Conservation (phyloP, 2,113 vertebrate species). For the Eublepharis macularius region DNA sequence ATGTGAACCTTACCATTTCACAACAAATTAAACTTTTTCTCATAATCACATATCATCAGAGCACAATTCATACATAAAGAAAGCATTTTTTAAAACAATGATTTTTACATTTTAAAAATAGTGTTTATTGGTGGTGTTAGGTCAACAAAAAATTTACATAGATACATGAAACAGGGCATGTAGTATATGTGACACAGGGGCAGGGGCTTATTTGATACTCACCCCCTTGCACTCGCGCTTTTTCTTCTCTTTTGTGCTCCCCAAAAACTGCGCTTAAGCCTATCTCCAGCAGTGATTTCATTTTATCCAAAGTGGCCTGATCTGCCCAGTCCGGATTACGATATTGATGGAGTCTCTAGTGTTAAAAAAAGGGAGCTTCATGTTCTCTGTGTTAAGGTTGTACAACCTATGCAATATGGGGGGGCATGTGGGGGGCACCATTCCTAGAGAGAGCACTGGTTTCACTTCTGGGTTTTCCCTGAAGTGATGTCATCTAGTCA, state of each 20-base stretch:
- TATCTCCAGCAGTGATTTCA: constrained; percentile 80
- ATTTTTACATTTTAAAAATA: too few species aligned
- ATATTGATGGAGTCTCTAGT: constrained; percentile 82
- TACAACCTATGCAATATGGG: too few species aligned
- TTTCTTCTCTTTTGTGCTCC: constrained; percentile 82
- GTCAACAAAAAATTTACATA: neutral
- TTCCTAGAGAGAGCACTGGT: too few species aligned
- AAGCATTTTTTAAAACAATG: neutral
- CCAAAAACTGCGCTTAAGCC: constrained; percentile 77
- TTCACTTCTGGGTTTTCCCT: too few species aligned
- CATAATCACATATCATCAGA: neutral
- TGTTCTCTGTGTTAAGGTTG: too few species aligned
- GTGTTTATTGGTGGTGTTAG: too few species aligned
- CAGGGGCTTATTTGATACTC: constrained; percentile 32
- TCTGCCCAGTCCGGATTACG: constrained; percentile 84
- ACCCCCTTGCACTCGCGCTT: constrained; percentile 88
- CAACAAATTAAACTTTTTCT: neutral
- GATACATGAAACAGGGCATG: neutral
- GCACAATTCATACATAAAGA: neutral
- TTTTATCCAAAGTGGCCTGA: constrained; percentile 71
- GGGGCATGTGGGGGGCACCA: too few species aligned
- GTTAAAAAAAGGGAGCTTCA: constrained; percentile 9
- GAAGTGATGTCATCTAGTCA: too few species aligned
- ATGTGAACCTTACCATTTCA: too few species aligned
- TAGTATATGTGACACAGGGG: neutral